Percentiles rank a stretch among this genome's conserved stretches.
These are phyloP conservation scores for Heliothis virescens DNA, from an alignment of 1,140 invertebrate species.

Conservation along the genomic window DNA sequence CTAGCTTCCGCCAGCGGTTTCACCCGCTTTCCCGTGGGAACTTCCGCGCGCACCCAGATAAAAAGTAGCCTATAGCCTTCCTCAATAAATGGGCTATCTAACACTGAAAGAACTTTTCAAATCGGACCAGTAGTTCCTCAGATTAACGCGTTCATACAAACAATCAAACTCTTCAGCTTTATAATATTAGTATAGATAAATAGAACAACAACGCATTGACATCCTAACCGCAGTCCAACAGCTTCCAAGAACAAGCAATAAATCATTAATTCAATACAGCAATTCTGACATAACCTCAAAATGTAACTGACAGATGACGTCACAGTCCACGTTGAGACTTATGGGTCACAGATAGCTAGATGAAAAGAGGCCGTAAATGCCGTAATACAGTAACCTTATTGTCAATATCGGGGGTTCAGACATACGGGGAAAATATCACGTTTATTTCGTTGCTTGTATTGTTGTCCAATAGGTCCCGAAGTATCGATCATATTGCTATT, in stretches of 20 bases:
- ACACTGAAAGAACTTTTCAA: too few species aligned
- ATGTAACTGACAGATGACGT: not conserved
- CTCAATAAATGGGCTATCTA: too few species aligned
- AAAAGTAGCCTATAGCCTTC: too few species aligned
- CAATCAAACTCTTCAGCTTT: too few species aligned
- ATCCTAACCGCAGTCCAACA: not conserved
- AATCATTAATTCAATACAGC: constrained; percentile 1
- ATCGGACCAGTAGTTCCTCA: too few species aligned
- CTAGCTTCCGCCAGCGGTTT: too few species aligned
- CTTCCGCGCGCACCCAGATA: too few species aligned
- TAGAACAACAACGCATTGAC: too few species aligned
- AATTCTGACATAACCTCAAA: not conserved
- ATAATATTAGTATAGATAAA: too few species aligned
- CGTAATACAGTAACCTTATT: constrained; percentile 1
- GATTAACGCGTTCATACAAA: too few species aligned
- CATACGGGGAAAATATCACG: constrained; percentile 1
- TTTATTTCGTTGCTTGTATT: not conserved
- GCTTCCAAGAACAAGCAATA: not conserved
- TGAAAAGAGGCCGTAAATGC: constrained; percentile 50
- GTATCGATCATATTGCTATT: not conserved
- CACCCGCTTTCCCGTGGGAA: too few species aligned
- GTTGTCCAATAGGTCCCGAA: not conserved
- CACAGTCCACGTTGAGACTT: constrained; percentile 44
- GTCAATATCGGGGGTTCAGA: not conserved
- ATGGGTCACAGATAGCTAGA: constrained; percentile 53